Conservation (phyloP, 2,113 vertebrate species). For the Pseudorhombus dupliciocellatus region DNA sequence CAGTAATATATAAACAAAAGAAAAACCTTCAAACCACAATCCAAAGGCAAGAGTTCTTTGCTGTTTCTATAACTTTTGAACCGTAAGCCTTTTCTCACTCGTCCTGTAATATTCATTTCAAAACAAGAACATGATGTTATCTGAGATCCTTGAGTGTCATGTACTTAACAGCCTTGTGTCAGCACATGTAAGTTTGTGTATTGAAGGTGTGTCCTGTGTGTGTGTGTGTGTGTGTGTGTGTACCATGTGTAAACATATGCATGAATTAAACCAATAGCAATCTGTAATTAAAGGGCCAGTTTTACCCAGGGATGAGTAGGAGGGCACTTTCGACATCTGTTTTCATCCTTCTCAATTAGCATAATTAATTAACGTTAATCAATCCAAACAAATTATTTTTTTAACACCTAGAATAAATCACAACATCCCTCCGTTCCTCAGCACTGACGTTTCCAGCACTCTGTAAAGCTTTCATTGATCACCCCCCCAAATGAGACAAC, state of each 20-base stretch:
- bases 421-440: slow-evolving; percentile 74
- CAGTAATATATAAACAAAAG: neutral
- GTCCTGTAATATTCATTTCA: neutral
- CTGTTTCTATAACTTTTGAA: neutral
- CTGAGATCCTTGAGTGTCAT: neutral
- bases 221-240: slow-evolving; percentile 7
- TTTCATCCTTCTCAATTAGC: slow-evolving; percentile 86
- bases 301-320: slow-evolving; percentile 67
- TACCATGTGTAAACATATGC: slow-evolving; percentile 30
- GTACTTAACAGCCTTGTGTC: neutral
- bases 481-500: slow-evolving; percentile 76
- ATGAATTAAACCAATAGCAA: slow-evolving; percentile 73
- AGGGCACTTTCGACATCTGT: slow-evolving; percentile 85
- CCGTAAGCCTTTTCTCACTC: neutral
- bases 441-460: slow-evolving; percentile 51
- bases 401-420: slow-evolving; percentile 87
- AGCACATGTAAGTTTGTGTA: neutral
- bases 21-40: neutral
- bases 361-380: slow-evolving; percentile 89
- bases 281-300: slow-evolving; percentile 82
- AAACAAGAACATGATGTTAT: neutral
- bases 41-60: neutral
- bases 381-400: slow-evolving; percentile 84
- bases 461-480: slow-evolving; percentile 63
- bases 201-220: slow-evolving; percentile 6